Conservation (phyloP, 2,797 vertebrate genomes). For the Acipenser transmontanus region DNA sequence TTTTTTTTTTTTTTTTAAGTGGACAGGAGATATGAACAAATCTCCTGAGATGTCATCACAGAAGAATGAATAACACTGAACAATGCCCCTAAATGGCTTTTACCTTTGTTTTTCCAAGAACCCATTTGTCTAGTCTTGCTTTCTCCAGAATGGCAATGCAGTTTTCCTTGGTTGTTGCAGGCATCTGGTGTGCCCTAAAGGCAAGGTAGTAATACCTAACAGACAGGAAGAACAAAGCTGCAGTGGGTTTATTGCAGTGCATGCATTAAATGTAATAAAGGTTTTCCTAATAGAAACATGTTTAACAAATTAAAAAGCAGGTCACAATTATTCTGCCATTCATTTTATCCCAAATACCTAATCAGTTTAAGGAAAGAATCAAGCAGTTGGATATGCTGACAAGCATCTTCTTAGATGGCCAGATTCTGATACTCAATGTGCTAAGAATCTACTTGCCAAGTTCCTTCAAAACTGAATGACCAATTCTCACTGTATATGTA, state of each 20-base stretch:
- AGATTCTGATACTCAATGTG: too few relatives aligned
- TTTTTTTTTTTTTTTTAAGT: background rate
- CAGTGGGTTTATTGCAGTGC: background rate
- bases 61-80: constrained; percentile 1
- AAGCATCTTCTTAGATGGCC: too few relatives aligned
- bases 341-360: too few relatives aligned
- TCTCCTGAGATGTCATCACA: background rate
- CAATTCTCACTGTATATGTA: too few relatives aligned
- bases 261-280: background rate
- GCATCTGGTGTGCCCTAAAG: constrained; percentile 84
- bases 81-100: background rate
- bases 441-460: too few relatives aligned
- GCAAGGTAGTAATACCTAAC: constrained; percentile 94
- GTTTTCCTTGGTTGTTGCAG: constrained; percentile 77
- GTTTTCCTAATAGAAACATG: constrained; percentile 5
- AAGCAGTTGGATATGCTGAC: too few relatives aligned
- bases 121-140: constrained; percentile 81
- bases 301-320: background rate
- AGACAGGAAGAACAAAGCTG: constrained; percentile 30
- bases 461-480: too few relatives aligned
- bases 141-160: constrained; percentile 75
- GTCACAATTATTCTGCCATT: background rate
- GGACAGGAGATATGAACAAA: constrained; percentile 3
- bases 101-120: constrained; percentile 91
- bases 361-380: too few relatives aligned